Evolutionary conservation across 2,113 vertebrate species (phyloP).

Genomic region (Empidonax alnorum): DNA sequence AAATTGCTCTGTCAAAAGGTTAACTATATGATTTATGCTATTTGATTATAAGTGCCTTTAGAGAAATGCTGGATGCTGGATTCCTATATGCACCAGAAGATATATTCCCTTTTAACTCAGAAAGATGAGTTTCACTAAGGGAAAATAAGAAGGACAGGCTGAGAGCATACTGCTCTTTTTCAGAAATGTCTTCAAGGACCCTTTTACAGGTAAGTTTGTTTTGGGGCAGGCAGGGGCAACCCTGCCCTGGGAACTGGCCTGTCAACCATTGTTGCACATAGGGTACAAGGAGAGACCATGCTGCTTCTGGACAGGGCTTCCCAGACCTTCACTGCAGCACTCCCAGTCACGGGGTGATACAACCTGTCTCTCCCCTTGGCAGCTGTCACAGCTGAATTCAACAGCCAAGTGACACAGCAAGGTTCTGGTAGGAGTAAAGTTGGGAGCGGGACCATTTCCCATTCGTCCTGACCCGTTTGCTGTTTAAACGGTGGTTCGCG

Average conservation of each 20-base stretch:
- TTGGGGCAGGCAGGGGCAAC: neutral
- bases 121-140: neutral
- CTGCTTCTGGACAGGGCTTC: neutral
- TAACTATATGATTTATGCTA: constrained; percentile 62
- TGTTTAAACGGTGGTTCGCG: neutral
- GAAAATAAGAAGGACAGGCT: neutral
- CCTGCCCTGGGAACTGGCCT: neutral
- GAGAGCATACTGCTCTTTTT: neutral
- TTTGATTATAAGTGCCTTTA: constrained; percentile 41
- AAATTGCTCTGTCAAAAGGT: constrained; percentile 51
- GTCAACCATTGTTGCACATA: neutral
- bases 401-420: neutral
- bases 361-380: neutral
- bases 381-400: neutral
- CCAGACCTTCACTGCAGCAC: neutral
- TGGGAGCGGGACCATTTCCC: neutral
- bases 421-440: neutral
- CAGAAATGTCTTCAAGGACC: neutral
- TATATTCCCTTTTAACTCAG: constrained; percentile 11
- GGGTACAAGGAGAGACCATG: neutral
- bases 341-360: accelerated
- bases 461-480: accelerated
- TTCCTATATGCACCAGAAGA: constrained; percentile 39
- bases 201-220: neutral
- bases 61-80: constrained; percentile 16